A percentile compares a stretch with the other conserved stretches of the same genome.
These are phyloP conservation scores for Catharus bicknelli DNA, from an alignment of 2,113 vertebrate species.

Conservation along the genomic window DNA sequence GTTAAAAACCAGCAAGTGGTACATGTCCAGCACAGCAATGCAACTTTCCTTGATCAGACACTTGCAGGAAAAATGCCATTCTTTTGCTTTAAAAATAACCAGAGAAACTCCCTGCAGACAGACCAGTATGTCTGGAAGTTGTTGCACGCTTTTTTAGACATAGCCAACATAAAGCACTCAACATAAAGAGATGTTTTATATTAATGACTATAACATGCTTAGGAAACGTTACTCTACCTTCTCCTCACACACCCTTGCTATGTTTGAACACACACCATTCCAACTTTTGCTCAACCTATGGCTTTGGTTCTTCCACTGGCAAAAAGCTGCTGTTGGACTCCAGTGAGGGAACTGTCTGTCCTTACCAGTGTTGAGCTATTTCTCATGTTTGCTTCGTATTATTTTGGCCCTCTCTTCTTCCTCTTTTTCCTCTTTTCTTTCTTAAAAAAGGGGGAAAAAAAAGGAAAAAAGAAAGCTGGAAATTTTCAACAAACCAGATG, in stretches of 20 bases:
- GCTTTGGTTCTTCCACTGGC: constrained; percentile 55
- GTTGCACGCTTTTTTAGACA: not conserved
- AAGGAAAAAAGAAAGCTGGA: not conserved
- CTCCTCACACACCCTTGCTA: constrained; percentile 47
- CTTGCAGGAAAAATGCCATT: constrained; percentile 22
- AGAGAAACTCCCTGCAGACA: constrained; percentile 14
- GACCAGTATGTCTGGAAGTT: constrained; percentile 52
- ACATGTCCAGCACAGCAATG: not conserved
- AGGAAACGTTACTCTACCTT: constrained; percentile 41
- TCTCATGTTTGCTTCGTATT: constrained; percentile 41
- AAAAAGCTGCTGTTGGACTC: constrained; percentile 41
- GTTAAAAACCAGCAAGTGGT: constrained; percentile 7
- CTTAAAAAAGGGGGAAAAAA: not conserved
- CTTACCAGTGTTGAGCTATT: constrained; percentile 46
- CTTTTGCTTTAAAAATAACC: constrained; percentile 52
- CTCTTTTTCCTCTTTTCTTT: not conserved
- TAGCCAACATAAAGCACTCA: constrained; percentile 47
- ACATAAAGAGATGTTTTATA: constrained; percentile 52
- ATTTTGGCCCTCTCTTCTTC: constrained; percentile 18
- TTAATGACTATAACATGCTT: constrained; percentile 68
- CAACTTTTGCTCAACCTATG: constrained; percentile 35
- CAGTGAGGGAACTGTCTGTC: constrained; percentile 52
- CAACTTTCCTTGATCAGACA: not conserved
- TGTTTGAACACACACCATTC: constrained; percentile 46
- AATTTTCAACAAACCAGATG: constrained; percentile 62